A percentile compares a stretch with the other conserved stretches of the same genome.
These are phyloP conservation scores for Sclerurus mexicanus DNA, from an alignment of 2,113 vertebrate genomes.

Conservation along the genomic window DNA sequence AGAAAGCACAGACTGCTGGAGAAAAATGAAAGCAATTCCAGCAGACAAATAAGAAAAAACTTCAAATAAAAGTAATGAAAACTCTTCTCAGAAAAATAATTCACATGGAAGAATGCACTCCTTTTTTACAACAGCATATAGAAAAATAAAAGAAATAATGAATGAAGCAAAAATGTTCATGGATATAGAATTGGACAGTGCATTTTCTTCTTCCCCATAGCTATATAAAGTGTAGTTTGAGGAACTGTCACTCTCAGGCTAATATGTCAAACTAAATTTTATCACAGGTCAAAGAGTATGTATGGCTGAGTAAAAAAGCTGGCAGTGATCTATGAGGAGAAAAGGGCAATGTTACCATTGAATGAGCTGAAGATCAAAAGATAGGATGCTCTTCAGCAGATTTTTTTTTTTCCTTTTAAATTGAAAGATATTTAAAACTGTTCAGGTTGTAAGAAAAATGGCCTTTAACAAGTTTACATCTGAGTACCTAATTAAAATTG, in stretches of 20 bases:
- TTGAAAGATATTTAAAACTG: background rate
- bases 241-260: background rate
- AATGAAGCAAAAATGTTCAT: background rate
- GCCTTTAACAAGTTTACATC: background rate
- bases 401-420: background rate
- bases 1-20: background rate
- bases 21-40: background rate
- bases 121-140: background rate
- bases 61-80: conserved; percentile 6
- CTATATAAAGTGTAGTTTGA: background rate
- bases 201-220: background rate
- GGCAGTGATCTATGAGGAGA: background rate
- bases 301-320: conserved; percentile 7
- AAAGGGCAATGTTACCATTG: background rate
- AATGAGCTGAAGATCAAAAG: background rate
- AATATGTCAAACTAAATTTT: conserved; percentile 12
- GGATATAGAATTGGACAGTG: background rate
- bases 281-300: background rate
- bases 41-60: background rate
- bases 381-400: background rate
- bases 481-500: background rate
- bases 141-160: background rate
- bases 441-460: background rate
- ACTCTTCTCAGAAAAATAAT: background rate
- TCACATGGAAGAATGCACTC: background rate